Evolutionary conservation across 2,797 vertebrate genomes (phyloP).

Genomic region (Thalassophryne amazonica): DNA sequence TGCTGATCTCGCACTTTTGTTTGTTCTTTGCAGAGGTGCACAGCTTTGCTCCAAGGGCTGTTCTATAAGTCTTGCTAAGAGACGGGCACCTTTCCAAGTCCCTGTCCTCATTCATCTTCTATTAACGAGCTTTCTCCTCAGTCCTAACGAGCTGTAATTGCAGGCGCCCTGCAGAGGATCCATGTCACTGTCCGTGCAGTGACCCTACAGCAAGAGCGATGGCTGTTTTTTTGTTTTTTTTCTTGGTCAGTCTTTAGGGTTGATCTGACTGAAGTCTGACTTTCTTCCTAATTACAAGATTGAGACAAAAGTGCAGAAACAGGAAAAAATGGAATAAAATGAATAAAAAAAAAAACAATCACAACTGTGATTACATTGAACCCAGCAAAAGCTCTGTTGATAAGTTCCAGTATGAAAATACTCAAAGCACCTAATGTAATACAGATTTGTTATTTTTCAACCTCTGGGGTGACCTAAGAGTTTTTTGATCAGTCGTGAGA

Average conservation of each 20-base stretch:
- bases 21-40: slow-evolving; percentile 19
- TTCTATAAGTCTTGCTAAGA: slow-evolving; percentile 57
- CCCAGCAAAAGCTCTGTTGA: neutral
- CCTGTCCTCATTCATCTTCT: slow-evolving; percentile 67
- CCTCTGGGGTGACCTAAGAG: slow-evolving; percentile 1
- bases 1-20: slow-evolving; percentile 40
- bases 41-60: slow-evolving; percentile 11
- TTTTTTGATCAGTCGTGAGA: slow-evolving; percentile 23
- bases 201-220: too few relatives aligned
- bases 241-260: too few relatives aligned
- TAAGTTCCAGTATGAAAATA: neutral
- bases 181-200: slow-evolving; percentile 39
- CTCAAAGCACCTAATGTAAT: too few relatives aligned
- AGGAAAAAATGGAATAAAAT: too few relatives aligned
- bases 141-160: slow-evolving; percentile 75
- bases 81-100: slow-evolving; percentile 51
- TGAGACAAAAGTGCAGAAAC: too few relatives aligned
- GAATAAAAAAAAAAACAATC: neutral
- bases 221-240: too few relatives aligned
- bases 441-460: neutral
- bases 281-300: too few relatives aligned
- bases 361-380: neutral
- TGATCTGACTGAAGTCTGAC: too few relatives aligned
- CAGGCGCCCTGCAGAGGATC: slow-evolving; percentile 40
- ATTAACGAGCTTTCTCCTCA: slow-evolving; percentile 76